A percentile compares a stretch with the other conserved stretches of the same genome.
Conservation (phyloP, 92 coral and sea anemone species). For the Porites lobata region DNA sequence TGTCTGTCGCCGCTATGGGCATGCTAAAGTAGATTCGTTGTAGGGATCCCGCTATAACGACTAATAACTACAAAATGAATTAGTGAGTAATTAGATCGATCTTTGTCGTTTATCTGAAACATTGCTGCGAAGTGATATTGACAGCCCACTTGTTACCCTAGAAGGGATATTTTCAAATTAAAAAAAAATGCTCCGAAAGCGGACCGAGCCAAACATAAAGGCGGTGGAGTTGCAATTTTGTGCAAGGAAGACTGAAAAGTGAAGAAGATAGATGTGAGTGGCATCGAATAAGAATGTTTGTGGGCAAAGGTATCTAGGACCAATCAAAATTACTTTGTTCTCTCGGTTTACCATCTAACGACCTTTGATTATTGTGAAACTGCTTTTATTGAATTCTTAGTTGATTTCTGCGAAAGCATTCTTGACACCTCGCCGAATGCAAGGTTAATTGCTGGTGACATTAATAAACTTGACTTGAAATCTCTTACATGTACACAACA, state of each 20-base stretch:
- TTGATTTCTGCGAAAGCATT: conserved; percentile 29
- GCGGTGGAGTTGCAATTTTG: conserved; percentile 47
- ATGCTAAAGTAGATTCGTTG: too few relatives aligned
- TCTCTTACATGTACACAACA: conserved; percentile 31
- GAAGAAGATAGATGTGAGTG: conserved; percentile 18
- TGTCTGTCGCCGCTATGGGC: too few relatives aligned
- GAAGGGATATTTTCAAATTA: too few relatives aligned
- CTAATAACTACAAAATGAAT: too few relatives aligned
- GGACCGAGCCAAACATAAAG: conserved; percentile 28
- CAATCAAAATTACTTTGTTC: conserved; percentile 53
- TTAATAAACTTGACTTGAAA: conserved; percentile 36
- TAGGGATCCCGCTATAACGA: too few relatives aligned
- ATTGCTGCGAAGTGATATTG: too few relatives aligned
- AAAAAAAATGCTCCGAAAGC: not conserved
- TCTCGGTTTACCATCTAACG: not conserved
- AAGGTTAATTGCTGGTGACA: conserved; percentile 33
- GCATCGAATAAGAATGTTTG: conserved; percentile 34
- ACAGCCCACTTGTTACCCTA: too few relatives aligned
- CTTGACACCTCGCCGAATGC: conserved; percentile 29
- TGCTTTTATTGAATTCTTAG: not conserved
- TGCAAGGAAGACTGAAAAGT: conserved; percentile 48
- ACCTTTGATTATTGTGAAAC: too few relatives aligned
- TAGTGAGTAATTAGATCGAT: too few relatives aligned
- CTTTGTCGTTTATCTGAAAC: too few relatives aligned
- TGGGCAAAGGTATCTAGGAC: conserved; percentile 49